phyloP scores from a whole-genome alignment of 1,140 invertebrate species.

The Psix sp. region DNA sequence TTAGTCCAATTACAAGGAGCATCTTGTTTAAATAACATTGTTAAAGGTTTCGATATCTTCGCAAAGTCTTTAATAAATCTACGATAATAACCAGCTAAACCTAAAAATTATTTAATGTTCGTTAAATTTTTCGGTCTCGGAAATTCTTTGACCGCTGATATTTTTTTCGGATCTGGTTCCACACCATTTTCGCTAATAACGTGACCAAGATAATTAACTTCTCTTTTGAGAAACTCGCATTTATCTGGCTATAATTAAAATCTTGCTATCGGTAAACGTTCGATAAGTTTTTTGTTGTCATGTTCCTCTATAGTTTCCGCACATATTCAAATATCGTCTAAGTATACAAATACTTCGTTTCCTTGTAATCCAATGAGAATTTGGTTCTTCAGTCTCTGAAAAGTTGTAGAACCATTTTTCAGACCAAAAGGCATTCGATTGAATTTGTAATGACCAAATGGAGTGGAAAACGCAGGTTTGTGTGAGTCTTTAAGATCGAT shows the following conservation, averaged over 20 bases:
- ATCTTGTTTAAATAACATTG: conserved; percentile 6
- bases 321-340: too few relatives aligned
- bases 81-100: neutral
- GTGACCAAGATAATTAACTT: conserved; percentile 4
- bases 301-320: too few relatives aligned
- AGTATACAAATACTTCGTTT: too few relatives aligned
- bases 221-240: neutral
- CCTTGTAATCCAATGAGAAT: too few relatives aligned
- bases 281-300: neutral
- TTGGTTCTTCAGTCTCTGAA: too few relatives aligned
- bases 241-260: conserved; percentile 5
- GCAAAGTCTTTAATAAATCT: neutral
- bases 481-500: too few relatives aligned
- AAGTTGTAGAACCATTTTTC: too few relatives aligned
- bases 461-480: too few relatives aligned
- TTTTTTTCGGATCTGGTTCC: neutral
- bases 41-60: conserved; percentile 3
- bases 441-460: too few relatives aligned
- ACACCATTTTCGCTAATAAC: conserved; percentile 5
- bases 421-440: too few relatives aligned
- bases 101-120: conserved; percentile 3
- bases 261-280: too few relatives aligned
- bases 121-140: neutral
- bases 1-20: neutral
- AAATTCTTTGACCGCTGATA: neutral